Conservation (phyloP, 2,113 vertebrate genomes). For the Hippocampus mohnikei region DNA sequence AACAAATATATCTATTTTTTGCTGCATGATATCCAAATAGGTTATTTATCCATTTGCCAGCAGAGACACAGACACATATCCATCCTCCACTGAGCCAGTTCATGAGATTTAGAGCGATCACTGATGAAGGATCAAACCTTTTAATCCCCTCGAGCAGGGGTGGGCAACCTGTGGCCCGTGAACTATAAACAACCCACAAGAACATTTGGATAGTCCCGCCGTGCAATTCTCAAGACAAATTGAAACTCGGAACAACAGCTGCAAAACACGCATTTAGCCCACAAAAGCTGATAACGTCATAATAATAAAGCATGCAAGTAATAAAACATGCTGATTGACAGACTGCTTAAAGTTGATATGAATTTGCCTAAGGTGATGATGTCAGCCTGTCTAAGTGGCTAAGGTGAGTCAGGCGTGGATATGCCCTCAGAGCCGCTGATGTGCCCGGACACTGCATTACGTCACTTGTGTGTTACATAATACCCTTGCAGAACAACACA, state of each 20-base stretch:
- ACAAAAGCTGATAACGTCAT: not conserved
- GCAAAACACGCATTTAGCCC: not conserved
- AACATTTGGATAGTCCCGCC: not conserved
- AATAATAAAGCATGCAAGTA: not conserved
- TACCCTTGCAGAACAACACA: conserved; percentile 37
- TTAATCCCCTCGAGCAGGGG: conserved; percentile 46
- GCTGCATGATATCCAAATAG: conserved; percentile 1
- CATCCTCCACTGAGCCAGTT: conserved; percentile 25
- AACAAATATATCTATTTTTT: not conserved
- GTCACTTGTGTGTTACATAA: conserved; percentile 74
- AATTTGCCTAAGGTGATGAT: conserved; percentile 8
- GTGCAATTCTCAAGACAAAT: not conserved
- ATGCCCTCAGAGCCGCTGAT: conserved; percentile 50
- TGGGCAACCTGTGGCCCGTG: not conserved
- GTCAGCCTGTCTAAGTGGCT: conserved; percentile 47
- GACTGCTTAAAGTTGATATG: conserved; percentile 7
- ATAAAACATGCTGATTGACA: conserved; percentile 32
- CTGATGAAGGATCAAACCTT: conserved; percentile 49
- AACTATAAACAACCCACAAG: not conserved
- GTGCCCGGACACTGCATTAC: conserved; percentile 60
- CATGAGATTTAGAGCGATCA: conserved; percentile 53
- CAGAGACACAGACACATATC: not conserved
- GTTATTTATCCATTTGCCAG: conserved; percentile 39
- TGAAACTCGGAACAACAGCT: not conserved
- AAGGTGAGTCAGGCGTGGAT: conserved; percentile 60